Evolutionary conservation across 2,888 invertebrate genomes (phyloP), one percentile per base, ranked within the genome.

Genomic region (Spilosoma lubricipeda): DNA sequence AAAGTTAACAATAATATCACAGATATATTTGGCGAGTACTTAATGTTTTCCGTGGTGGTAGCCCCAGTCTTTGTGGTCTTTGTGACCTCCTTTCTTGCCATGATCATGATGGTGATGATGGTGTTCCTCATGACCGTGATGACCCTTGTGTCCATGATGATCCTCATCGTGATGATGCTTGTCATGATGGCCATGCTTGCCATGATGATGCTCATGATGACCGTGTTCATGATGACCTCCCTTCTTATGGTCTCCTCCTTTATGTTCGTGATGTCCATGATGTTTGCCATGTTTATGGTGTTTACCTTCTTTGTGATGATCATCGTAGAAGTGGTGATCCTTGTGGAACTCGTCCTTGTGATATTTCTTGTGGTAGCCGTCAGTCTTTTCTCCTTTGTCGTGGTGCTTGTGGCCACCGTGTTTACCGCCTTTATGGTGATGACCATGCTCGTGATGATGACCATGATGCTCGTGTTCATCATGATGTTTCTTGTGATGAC

Each of bases 251-350:
- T 91, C 90, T 56, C 93, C 95, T 70, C 92, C 95, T 13, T 95
- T 88, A 66, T 95, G 85, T 23, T 92, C 93, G 67, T 95, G 95
- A 76, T 95, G 95, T 65, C 94, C 95, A 78, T 95, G 93, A 79
- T 95, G 95, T 36, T 95, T 82, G 0, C 95, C 95, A 63, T 95
- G 93, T 76, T 95, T 95, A 83, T 95, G 95, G 68, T 95, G 95
- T 82, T 95, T 95, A 87, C 95, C 95, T 88, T 93, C 94, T 20
- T 93, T 86, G 76, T 95, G 95, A 77, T 95, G 92, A 83, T 93
- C 95, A 86, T 95, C 95, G 86, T 95, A 94, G 87, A 95, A 95
- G 92, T 95, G 94, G 79, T 95, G 95, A 79, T 95, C 95, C 87
- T 95, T 95, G 81, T 95, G 94, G 93, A 91, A 95, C 88, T 91